These are phyloP conservation scores for Pomacea maculata DNA, from an alignment of 1,140 invertebrate genomes.

Conservation along the genomic window DNA sequence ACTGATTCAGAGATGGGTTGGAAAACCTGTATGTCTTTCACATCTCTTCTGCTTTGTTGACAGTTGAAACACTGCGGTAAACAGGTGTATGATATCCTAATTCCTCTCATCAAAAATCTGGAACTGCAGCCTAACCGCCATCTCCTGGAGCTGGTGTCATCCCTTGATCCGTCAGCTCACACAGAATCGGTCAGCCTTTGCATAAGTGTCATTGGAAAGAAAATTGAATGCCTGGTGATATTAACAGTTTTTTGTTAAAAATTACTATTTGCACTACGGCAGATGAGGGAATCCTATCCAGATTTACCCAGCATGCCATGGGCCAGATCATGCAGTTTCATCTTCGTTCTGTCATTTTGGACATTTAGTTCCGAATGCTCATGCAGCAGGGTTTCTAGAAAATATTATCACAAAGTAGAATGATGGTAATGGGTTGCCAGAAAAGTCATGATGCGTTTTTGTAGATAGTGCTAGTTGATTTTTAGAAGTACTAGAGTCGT, in stretches of 20 bases:
- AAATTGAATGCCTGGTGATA: not conserved
- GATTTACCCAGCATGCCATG: not conserved
- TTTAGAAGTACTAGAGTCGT: too few relatives aligned
- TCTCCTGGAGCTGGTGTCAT: constrained; percentile 83
- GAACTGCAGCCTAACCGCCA: constrained; percentile 87
- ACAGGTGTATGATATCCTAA: constrained; percentile 89
- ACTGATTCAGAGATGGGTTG: not conserved
- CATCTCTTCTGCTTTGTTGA: constrained; percentile 13
- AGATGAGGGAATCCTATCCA: not conserved
- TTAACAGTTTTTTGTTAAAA: too few relatives aligned
- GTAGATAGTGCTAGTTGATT: too few relatives aligned
- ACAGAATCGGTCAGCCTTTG: constrained; percentile 78
- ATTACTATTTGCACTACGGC: not conserved
- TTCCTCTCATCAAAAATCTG: constrained; percentile 88
- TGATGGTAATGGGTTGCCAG: too few relatives aligned
- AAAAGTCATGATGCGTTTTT: too few relatives aligned
- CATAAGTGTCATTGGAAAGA: not conserved
- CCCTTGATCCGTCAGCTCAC: constrained; percentile 87
- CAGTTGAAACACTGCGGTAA: constrained; percentile 90
- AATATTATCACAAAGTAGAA: too few relatives aligned
- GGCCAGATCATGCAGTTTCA: not conserved
- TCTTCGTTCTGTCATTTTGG: too few relatives aligned
- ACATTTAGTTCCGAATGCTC: too few relatives aligned
- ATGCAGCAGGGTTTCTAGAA: too few relatives aligned
- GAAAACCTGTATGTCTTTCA: too few relatives aligned